Conservation (phyloP, 2,113 vertebrate genomes). For the Pangasianodon gigas region DNA sequence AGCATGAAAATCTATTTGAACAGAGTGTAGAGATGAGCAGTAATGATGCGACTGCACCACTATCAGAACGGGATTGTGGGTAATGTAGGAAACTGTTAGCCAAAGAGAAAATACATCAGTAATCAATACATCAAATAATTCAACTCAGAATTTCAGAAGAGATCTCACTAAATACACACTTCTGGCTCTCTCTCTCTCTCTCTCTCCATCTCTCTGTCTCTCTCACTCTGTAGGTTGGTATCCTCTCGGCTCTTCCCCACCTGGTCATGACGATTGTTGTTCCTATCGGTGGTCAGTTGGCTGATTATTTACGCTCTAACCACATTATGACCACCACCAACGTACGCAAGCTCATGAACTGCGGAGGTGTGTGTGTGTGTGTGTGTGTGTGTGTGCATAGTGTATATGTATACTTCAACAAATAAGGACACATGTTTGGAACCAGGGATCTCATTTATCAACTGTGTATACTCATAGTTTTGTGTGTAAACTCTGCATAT, state of each 20-base stretch:
- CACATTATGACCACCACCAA: slow-evolving; percentile 89
- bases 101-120: too few species aligned
- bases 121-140: too few species aligned
- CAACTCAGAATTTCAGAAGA: too few species aligned
- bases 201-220: neutral
- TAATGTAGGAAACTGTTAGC: too few species aligned
- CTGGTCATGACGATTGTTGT: slow-evolving; percentile 92
- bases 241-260: slow-evolving; percentile 86
- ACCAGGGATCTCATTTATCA: neutral
- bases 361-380: slow-evolving; percentile 75
- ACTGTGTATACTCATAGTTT: neutral
- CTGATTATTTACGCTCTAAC: slow-evolving; percentile 81
- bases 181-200: neutral
- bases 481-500: neutral
- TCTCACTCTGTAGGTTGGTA: slow-evolving; percentile 71
- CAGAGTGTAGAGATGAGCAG: too few species aligned
- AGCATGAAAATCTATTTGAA: too few species aligned
- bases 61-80: too few species aligned
- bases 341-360: slow-evolving; percentile 91
- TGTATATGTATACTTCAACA: slow-evolving; percentile 66
- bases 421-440: neutral
- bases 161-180: too few species aligned
- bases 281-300: slow-evolving; percentile 87
- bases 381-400: slow-evolving; percentile 58
- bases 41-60: too few species aligned